A percentile compares a stretch with the other conserved stretches of the same genome.
phyloP scores from a whole-genome alignment of 2,888 invertebrate species.

The Pherbina coryleti region DNA sequence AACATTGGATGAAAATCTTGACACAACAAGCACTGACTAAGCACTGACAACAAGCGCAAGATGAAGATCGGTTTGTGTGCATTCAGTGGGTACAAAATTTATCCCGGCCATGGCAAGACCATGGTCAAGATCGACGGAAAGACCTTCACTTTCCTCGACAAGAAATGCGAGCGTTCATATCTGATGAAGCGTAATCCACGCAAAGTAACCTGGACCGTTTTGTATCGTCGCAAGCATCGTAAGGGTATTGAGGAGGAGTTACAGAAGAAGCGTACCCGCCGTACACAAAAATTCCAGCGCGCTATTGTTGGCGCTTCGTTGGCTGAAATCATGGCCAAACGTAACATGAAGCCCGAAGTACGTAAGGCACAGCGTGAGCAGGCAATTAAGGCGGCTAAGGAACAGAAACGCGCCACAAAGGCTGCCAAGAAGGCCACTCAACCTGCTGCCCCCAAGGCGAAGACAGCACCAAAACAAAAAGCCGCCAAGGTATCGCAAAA shows the following conservation, averaged over 20 bases:
- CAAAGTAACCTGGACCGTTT: constrained; percentile 99
- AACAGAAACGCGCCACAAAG: constrained; percentile 92
- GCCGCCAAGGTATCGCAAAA: constrained; percentile 90
- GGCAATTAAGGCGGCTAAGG: constrained; percentile 97
- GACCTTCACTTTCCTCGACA: constrained; percentile 96
- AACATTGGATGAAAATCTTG: no score
- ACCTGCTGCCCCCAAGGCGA: constrained; percentile 79
- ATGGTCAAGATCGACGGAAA: constrained; percentile 98
- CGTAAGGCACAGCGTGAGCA: constrained; percentile 98
- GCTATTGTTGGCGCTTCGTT: constrained; percentile 98
- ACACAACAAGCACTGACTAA: no score
- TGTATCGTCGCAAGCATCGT: constrained; percentile 99
- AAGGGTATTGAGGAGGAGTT: constrained; percentile 98
- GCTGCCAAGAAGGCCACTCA: constrained; percentile 85
- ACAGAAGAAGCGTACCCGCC: constrained; percentile 93
- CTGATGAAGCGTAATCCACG: constrained; percentile 98
- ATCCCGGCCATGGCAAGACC: constrained; percentile 99
- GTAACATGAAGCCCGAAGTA: constrained; percentile 99
- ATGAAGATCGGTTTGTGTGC: constrained; percentile 94
- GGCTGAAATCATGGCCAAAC: constrained; percentile 97
- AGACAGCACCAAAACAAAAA: constrained; percentile 86
- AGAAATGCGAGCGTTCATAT: constrained; percentile 97
- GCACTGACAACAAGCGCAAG: constrained; percentile 66
- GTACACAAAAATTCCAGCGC: constrained; percentile 96
- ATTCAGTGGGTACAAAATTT: constrained; percentile 99